phyloP scores from a whole-genome alignment of 2,888 invertebrate genomes.

The Anthophora plumipes region DNA sequence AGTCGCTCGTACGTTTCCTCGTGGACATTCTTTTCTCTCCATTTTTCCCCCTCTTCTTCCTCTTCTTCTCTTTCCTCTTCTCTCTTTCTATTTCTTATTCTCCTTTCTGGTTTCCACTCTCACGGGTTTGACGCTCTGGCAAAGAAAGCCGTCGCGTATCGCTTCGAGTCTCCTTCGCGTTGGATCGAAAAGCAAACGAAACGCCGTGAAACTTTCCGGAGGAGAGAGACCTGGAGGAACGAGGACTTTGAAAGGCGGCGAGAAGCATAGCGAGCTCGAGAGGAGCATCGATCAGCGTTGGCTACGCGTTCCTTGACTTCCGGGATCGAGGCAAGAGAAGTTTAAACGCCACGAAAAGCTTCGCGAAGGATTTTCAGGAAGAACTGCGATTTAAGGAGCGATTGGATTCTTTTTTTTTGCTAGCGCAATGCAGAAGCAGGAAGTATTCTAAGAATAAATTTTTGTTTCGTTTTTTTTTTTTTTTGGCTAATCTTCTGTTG shows the following conservation, averaged over 20 bases:
- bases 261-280: conserved; percentile 8
- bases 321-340: background rate
- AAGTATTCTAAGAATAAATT: too few species aligned
- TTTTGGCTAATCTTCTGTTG: too few species aligned
- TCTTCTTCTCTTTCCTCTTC: background rate
- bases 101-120: conserved; percentile 25
- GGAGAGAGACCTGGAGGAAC: background rate
- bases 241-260: conserved; percentile 27
- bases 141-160: conserved; percentile 60
- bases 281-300: conserved; percentile 26
- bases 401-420: background rate
- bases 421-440: background rate
- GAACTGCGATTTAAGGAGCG: background rate
- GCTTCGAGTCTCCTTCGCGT: conserved; percentile 28
- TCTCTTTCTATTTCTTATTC: background rate
- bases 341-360: conserved; percentile 3
- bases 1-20: conserved; percentile 61
- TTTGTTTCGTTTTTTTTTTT: too few species aligned
- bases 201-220: conserved; percentile 31
- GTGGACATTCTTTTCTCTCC: conserved; percentile 58
- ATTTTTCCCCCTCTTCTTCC: background rate
- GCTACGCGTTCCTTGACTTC: background rate
- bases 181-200: conserved; percentile 51
- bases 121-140: conserved; percentile 53
- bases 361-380: background rate